phyloP scores from a whole-genome alignment of 2,888 invertebrate species.

The Tetanocera ferruginea region DNA sequence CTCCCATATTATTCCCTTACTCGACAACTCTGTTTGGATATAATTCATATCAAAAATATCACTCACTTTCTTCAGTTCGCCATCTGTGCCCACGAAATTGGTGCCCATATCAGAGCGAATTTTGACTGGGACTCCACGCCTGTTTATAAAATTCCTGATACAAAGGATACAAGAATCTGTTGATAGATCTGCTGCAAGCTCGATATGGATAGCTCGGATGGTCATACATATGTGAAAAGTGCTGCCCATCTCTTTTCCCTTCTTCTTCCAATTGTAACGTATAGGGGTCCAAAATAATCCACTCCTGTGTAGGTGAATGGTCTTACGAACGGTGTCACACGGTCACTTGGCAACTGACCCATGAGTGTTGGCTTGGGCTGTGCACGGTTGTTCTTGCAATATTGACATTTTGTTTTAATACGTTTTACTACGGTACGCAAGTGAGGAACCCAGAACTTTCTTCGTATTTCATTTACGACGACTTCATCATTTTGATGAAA shows the following conservation, averaged over 20 bases:
- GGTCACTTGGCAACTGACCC: background rate
- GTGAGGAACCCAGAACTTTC: background rate
- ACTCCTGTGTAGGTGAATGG: background rate
- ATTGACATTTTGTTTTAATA: background rate
- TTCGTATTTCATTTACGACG: no score
- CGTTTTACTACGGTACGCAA: background rate
- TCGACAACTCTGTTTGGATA: no score
- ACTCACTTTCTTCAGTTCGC: conserved; percentile 12
- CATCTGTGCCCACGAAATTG: conserved; percentile 37
- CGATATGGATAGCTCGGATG: background rate
- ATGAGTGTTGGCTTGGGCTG: no score
- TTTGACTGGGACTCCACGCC: conserved; percentile 30
- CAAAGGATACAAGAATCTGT: background rate
- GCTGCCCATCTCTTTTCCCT: no score
- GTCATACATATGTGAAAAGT: background rate
- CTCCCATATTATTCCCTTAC: background rate
- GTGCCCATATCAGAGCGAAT: no score
- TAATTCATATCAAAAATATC: conserved; percentile 24
- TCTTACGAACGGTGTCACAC: background rate
- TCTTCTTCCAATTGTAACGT: background rate
- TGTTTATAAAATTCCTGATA: background rate
- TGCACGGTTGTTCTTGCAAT: background rate
- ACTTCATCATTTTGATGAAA: no score
- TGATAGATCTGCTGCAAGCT: background rate
- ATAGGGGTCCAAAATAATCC: background rate